Evolutionary conservation across 1,140 invertebrate species (phyloP), one percentile per base, ranked within the genome.

Genomic region (Telenomus remus): DNA sequence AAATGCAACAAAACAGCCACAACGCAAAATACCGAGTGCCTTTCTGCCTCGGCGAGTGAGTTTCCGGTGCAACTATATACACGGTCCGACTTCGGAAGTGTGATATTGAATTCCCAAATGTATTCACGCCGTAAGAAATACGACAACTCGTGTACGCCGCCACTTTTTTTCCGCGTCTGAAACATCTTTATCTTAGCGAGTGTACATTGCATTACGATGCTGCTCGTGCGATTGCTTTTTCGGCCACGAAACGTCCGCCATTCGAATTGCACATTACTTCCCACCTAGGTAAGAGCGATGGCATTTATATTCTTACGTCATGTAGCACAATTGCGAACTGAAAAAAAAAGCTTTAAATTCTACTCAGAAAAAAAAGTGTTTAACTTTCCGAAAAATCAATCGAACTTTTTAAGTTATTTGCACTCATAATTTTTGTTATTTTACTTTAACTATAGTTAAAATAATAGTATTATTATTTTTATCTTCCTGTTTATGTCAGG

Each of bases 81-180:
- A 71, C 50, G 66, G 74, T 76, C 61, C 63, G 43, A 75, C 57
- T 39, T 39, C 46, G 59, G 66, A 78, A 70, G 76, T 71, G 57
- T 69, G 71, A 70, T 74, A 78, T 78, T 73, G 66, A 78, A 79
- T 75, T 79, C 76, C 70, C 71, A 49, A 74, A 75, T 63, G 71
- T 64, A 75, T 79, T 75, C 71, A 64, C 71, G 49, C 69, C 66
- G 57, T 66, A 73, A 65, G 70, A 78, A 78, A 73, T 74, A 71
- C 70, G 65, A 70, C 76, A 49, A 74, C 46, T 65, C 50, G 64
- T 72, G 64, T 78, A 63, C 47, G n/a, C 37, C n/a, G 8, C 46
- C n/a, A 19, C 19, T 54, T 37, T 70, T 73, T 69, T 63, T 66
- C 56, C 42, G 48, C 42, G 54, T 68, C 59, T 60, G 39, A 37